Conservation (phyloP, 2,888 invertebrate genomes). For the Euzetes globulus region DNA sequence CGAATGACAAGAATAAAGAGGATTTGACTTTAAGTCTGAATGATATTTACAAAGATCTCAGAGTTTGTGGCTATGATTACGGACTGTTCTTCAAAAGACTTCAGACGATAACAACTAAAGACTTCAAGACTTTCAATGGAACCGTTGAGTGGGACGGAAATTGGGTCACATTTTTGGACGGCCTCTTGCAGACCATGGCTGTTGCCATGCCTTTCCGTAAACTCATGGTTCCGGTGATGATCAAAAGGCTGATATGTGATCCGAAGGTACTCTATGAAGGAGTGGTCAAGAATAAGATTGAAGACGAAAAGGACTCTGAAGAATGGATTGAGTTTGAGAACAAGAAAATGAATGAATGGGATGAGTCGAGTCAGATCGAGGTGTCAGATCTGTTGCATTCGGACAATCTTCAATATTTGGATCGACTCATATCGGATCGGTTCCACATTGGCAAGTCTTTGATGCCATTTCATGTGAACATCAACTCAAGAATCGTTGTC, state of each 20-base stretch:
- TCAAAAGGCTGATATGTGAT: constrained; percentile 1
- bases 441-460: neutral
- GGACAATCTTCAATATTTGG: neutral
- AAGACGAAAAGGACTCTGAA: too few relatives aligned
- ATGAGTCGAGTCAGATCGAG: too few relatives aligned
- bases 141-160: constrained; percentile 36
- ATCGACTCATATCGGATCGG: neutral
- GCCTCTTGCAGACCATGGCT: constrained; percentile 20
- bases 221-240: constrained; percentile 22
- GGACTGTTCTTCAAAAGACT: constrained; percentile 73
- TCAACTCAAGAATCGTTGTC: neutral
- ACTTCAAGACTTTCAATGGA: constrained; percentile 54
- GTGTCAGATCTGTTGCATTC: neutral
- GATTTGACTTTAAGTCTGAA: constrained; percentile 37
- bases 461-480: neutral
- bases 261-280: constrained; percentile 5
- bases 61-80: constrained; percentile 78
- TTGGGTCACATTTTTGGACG: constrained; percentile 25
- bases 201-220: neutral
- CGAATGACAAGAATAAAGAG: neutral
- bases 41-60: constrained; percentile 78
- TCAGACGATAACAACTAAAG: constrained; percentile 52
- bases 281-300: neutral
- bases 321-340: too few relatives aligned
- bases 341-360: too few relatives aligned